These are phyloP conservation scores for Pteropus alecto DNA, from an alignment of 2,113 vertebrate species.

Conservation along the genomic window DNA sequence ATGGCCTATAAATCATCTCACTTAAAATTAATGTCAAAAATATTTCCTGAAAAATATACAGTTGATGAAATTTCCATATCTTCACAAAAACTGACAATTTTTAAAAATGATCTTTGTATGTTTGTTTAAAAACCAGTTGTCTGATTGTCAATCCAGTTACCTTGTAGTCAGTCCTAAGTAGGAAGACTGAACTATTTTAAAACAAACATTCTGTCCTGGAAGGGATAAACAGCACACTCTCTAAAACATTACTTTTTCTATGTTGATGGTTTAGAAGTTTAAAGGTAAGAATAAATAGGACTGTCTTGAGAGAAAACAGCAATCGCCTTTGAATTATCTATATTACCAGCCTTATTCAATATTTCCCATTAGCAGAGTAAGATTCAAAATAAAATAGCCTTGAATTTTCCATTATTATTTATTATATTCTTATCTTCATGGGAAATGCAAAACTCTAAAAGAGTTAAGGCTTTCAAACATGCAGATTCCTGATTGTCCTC, in stretches of 20 bases:
- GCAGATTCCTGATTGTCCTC: accelerated
- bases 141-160: background rate
- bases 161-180: background rate
- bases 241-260: background rate
- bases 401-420: background rate
- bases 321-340: background rate
- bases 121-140: background rate
- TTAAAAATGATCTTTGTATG: background rate
- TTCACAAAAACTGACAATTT: background rate
- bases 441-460: background rate
- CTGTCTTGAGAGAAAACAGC: background rate
- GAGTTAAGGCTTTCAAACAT: background rate
- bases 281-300: background rate
- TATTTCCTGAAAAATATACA: background rate
- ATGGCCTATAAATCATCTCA: background rate
- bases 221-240: background rate
- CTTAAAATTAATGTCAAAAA: background rate
- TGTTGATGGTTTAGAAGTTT: background rate
- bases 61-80: background rate
- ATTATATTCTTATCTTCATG: background rate
- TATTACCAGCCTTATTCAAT: background rate
- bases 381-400: background rate
- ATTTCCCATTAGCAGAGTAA: background rate
- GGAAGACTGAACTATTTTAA: background rate
- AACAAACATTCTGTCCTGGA: background rate